Evolutionary conservation across 2,888 invertebrate genomes (phyloP).

Genomic region (Trimorus sp.): DNA sequence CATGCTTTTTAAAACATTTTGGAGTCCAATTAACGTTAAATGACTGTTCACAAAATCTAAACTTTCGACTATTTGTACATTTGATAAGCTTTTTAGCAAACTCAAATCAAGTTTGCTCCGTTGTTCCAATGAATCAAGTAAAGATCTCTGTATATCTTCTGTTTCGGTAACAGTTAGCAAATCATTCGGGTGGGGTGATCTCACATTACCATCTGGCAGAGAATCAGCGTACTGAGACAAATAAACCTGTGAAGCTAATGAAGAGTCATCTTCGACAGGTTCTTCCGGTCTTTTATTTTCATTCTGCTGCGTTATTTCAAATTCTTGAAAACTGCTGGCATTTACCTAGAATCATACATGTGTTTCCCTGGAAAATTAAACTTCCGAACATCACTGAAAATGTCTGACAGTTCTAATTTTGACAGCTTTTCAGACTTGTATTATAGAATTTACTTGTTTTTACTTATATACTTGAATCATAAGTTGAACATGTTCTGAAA

Average conservation of each 20-base stretch:
- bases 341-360: neutral
- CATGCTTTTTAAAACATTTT: constrained; percentile 72
- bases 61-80: constrained; percentile 67
- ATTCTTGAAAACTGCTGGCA: constrained; percentile 4
- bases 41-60: constrained; percentile 67
- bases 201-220: neutral
- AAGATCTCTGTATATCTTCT: constrained; percentile 68
- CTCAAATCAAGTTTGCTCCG: constrained; percentile 68
- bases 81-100: constrained; percentile 69
- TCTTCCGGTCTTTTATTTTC: neutral
- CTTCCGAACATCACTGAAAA: neutral
- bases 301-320: neutral
- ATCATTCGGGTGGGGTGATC: neutral
- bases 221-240: constrained; percentile 36
- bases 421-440: too few relatives aligned
- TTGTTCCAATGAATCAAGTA: constrained; percentile 71
- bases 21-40: constrained; percentile 70
- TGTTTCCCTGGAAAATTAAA: neutral
- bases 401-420: too few relatives aligned
- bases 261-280: neutral
- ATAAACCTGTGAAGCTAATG: constrained; percentile 32
- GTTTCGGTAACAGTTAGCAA: constrained; percentile 1
- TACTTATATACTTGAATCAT: too few relatives aligned
- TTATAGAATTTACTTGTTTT: too few relatives aligned
- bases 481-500: too few relatives aligned